A percentile compares a stretch with the other conserved stretches of the same genome.
These are phyloP conservation scores for Dendrocincla tyrannina DNA, from an alignment of 2,797 vertebrate species.

Conservation along the genomic window DNA sequence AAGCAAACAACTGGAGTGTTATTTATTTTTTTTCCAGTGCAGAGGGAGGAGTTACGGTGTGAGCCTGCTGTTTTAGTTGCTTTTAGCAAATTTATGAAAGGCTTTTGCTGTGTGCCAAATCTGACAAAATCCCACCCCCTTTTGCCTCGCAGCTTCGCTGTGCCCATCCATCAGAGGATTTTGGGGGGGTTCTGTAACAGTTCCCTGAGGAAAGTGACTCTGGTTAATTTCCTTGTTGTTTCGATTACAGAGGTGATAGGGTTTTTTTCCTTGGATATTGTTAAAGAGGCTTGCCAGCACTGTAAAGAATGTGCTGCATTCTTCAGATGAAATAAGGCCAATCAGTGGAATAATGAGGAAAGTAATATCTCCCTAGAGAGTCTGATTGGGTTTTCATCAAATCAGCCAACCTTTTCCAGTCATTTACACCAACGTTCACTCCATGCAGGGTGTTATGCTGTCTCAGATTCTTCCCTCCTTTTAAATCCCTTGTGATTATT, in stretches of 20 bases:
- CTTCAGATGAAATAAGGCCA: slow-evolving; percentile 90
- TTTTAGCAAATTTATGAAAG: slow-evolving; percentile 59
- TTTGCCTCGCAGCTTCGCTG: background rate
- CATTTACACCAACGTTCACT: slow-evolving; percentile 76
- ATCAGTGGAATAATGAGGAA: slow-evolving; percentile 92
- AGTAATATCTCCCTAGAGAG: slow-evolving; percentile 90
- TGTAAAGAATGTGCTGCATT: slow-evolving; percentile 79
- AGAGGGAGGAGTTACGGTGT: slow-evolving; percentile 22
- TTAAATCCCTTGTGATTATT: slow-evolving; percentile 74
- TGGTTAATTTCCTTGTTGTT: slow-evolving; percentile 78
- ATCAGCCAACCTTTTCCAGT: slow-evolving; percentile 86
- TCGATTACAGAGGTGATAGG: slow-evolving; percentile 77
- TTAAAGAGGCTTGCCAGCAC: slow-evolving; percentile 79
- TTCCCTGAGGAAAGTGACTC: slow-evolving; percentile 65
- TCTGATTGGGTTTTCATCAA: slow-evolving; percentile 87
- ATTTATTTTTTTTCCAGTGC: slow-evolving; percentile 32
- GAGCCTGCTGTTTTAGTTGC: slow-evolving; percentile 48
- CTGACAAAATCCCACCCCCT: background rate
- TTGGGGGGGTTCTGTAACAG: slow-evolving; percentile 14
- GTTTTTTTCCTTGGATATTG: slow-evolving; percentile 77
- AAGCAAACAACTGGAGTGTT: slow-evolving; percentile 67
- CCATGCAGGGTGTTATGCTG: slow-evolving; percentile 68
- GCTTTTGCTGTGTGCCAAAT: slow-evolving; percentile 18
- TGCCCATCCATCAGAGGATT: slow-evolving; percentile 8
- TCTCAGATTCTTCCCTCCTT: slow-evolving; percentile 67